A percentile compares a stretch with the other conserved stretches of the same genome.
These are phyloP conservation scores for Lasioglossum leucozonium DNA, from an alignment of 2,888 invertebrate genomes.

Conservation along the genomic window DNA sequence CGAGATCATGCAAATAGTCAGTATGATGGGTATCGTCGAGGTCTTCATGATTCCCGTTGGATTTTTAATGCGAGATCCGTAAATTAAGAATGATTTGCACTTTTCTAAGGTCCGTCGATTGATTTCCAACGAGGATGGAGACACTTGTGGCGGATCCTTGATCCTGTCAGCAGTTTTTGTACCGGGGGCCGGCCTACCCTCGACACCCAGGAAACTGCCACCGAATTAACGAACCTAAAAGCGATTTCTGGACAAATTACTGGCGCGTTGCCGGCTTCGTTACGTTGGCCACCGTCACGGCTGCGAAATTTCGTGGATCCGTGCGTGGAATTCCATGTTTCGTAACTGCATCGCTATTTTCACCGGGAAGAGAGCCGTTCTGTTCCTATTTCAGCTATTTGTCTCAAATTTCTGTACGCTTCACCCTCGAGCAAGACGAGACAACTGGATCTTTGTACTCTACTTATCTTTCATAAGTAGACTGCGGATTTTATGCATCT, in stretches of 20 bases:
- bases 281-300: slow-evolving; percentile 45
- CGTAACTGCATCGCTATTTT: slow-evolving; percentile 44
- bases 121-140: slow-evolving; percentile 36
- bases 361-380: slow-evolving; percentile 6
- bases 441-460: neutral
- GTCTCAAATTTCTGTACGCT: neutral
- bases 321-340: slow-evolving; percentile 18
- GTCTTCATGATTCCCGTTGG: slow-evolving; percentile 20
- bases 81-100: neutral
- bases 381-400: neutral
- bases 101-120: neutral
- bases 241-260: slow-evolving; percentile 54
- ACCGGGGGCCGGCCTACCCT: slow-evolving; percentile 56
- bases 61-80: neutral
- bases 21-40: neutral
- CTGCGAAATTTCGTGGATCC: slow-evolving; percentile 26
- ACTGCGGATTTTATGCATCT: no score
- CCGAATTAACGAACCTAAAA: slow-evolving; percentile 66
- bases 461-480: neutral
- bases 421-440: neutral
- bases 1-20: slow-evolving; percentile 12
- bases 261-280: slow-evolving; percentile 35
- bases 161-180: slow-evolving; percentile 52
- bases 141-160: slow-evolving; percentile 39
- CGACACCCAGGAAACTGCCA: slow-evolving; percentile 62